Evolutionary conservation across 1,140 invertebrate species (phyloP).

Genomic region (Coenobita brevimanus): DNA sequence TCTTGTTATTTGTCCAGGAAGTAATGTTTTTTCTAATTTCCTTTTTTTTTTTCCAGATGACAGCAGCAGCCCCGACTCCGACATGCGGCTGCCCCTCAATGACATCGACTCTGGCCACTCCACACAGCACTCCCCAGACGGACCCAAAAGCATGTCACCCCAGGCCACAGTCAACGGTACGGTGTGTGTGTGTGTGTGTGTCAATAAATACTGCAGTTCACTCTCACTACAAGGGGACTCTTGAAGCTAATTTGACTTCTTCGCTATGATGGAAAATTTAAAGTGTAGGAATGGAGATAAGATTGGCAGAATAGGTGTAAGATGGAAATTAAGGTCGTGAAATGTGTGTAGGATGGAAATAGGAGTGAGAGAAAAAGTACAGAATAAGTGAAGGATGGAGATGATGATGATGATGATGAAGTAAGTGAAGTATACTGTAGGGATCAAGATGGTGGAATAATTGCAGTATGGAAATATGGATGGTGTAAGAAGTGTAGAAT

Average conservation of each 20-base stretch:
- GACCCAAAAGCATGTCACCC: constrained; percentile 87
- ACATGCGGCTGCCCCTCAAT: constrained; percentile 81
- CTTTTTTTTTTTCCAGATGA: constrained; percentile 78
- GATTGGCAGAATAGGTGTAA: neutral
- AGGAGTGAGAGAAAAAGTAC: neutral
- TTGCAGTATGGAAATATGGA: neutral
- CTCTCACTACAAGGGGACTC: no score
- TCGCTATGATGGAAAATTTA: no score
- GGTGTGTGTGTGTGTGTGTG: no score
- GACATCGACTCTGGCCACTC: constrained; percentile 91
- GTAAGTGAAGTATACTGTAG: neutral
- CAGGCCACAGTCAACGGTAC: constrained; percentile 72
- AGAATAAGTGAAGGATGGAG: neutral
- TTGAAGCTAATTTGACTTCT: no score
- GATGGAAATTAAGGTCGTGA: neutral
- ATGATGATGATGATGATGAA: neutral
- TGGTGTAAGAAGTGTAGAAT: neutral
- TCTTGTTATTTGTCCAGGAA: no score
- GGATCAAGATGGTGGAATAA: neutral
- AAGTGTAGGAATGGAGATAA: no score
- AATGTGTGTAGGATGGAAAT: neutral
- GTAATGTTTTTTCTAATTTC: no score
- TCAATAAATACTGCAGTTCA: no score
- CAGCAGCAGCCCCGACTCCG: constrained; percentile 89
- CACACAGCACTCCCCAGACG: constrained; percentile 89